Conservation (phyloP, 1,140 invertebrate genomes). For the Cyphomyrmex costatus region DNA sequence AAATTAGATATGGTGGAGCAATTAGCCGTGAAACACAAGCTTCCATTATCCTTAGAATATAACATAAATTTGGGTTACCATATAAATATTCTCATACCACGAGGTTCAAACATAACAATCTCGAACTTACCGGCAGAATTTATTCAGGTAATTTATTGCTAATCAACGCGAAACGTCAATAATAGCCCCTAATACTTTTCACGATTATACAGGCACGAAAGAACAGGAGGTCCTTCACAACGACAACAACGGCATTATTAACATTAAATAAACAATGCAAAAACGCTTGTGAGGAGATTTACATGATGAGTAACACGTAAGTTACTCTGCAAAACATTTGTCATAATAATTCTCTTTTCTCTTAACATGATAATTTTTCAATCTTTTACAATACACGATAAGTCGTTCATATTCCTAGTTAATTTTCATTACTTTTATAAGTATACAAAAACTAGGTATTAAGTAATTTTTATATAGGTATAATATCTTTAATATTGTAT, state of each 20-base stretch:
- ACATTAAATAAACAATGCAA: constrained; percentile 90
- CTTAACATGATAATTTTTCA: too few species aligned
- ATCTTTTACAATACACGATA: too few species aligned
- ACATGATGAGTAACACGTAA: constrained; percentile 93
- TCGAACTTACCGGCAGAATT: constrained; percentile 89
- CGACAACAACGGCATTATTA: constrained; percentile 93
- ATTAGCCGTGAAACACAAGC: constrained; percentile 89
- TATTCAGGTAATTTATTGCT: constrained; percentile 86
- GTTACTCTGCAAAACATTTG: constrained; percentile 65
- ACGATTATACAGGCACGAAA: constrained; percentile 88
- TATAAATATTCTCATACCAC: constrained; percentile 88
- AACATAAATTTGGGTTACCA: constrained; percentile 92
- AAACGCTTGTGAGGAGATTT: constrained; percentile 92
- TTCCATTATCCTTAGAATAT: constrained; percentile 90
- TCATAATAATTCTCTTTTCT: too few species aligned
- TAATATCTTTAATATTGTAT: too few species aligned
- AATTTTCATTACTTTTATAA: too few species aligned
- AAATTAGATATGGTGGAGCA: constrained; percentile 89
- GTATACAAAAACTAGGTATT: too few species aligned
- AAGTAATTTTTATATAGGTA: too few species aligned
- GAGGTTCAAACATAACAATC: constrained; percentile 84
- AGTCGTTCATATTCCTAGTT: too few species aligned
- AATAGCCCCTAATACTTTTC: neutral
- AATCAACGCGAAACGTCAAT: neutral
- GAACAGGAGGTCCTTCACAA: constrained; percentile 89